Conservation (phyloP, 2,113 vertebrate species). For the Pelecanoides urinatrix region DNA sequence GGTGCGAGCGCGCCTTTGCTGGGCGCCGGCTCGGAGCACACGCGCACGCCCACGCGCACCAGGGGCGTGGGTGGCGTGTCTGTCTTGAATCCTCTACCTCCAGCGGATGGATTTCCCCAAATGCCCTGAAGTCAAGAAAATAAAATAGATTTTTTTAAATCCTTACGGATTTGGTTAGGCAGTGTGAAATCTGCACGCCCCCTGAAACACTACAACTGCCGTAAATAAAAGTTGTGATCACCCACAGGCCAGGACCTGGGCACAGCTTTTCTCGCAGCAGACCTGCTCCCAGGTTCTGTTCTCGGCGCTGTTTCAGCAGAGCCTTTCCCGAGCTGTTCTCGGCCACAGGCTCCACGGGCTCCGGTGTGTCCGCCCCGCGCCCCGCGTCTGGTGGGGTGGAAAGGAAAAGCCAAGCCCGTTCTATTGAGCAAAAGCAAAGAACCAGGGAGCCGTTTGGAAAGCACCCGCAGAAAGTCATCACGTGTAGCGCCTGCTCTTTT, state of each 20-base stretch:
- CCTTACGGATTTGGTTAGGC: background rate
- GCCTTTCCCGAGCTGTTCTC: rapidly evolving
- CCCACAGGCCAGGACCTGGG: background rate
- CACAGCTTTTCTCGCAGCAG: background rate
- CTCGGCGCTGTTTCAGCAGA: background rate
- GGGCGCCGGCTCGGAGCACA: background rate
- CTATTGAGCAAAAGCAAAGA: rapidly evolving
- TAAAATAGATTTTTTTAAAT: background rate
- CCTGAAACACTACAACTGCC: background rate
- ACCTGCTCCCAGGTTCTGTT: background rate
- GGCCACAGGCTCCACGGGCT: background rate
- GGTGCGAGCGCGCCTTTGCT: no score
- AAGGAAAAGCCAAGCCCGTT: background rate
- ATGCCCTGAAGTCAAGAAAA: background rate
- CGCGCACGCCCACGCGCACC: no score
- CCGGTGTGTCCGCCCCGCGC: rapidly evolving
- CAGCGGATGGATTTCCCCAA: background rate
- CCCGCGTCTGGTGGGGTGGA: rapidly evolving
- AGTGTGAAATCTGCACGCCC: rapidly evolving
- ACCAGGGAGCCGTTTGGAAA: background rate
- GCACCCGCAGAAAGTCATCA: rapidly evolving
- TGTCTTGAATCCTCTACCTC: background rate
- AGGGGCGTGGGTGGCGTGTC: background rate
- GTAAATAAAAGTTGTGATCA: no score
- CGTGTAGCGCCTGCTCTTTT: rapidly evolving